phyloP scores from a whole-genome alignment of 1,140 invertebrate species.

The Littorina saxatilis region DNA sequence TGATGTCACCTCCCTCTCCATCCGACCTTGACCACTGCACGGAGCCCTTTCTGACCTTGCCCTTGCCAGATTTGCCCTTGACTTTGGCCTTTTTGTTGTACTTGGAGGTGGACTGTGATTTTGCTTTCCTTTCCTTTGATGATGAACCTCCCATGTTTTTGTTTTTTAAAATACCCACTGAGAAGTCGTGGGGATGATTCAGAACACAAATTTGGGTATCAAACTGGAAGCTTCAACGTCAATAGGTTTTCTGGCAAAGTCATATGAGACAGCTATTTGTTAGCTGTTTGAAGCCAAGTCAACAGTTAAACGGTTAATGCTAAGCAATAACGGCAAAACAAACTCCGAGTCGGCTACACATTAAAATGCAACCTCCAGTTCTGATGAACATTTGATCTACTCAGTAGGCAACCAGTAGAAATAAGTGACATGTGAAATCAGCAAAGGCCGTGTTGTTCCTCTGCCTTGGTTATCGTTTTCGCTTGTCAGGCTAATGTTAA shows the following conservation, averaged over 20 bases:
- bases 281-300: too few relatives aligned
- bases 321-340: too few relatives aligned
- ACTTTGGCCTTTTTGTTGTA: constrained; percentile 13
- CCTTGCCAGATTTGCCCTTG: constrained; percentile 16
- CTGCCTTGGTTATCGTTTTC: too few relatives aligned
- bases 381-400: too few relatives aligned
- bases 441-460: too few relatives aligned
- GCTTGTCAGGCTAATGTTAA: too few relatives aligned
- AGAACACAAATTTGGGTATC: too few relatives aligned
- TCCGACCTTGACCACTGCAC: neutral
- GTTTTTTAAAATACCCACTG: neutral
- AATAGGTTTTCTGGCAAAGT: neutral
- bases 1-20: constrained; percentile 13
- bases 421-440: too few relatives aligned
- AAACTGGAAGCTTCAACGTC: neutral
- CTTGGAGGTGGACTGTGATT: neutral
- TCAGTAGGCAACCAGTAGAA: too few relatives aligned
- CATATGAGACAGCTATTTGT: too few relatives aligned
- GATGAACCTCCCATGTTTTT: constrained; percentile 23
- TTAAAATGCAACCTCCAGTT: too few relatives aligned
- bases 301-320: neutral
- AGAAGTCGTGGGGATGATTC: neutral
- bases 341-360: too few relatives aligned
- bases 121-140: constrained; percentile 17
- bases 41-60: constrained; percentile 11